These are phyloP conservation scores for Diplolepis rosae DNA, from an alignment of 2,888 invertebrate genomes.

Conservation along the genomic window DNA sequence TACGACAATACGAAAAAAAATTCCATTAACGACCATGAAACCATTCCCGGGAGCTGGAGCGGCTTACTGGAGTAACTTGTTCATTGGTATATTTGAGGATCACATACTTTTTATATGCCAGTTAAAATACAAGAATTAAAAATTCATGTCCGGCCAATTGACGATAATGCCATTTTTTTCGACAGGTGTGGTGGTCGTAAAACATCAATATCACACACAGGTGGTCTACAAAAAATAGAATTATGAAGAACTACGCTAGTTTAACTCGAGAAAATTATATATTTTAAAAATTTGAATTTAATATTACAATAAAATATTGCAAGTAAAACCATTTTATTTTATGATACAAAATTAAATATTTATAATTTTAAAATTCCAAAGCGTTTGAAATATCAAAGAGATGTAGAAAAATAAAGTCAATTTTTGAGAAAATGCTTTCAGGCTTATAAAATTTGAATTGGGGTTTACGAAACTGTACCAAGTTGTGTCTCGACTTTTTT, in stretches of 20 bases:
- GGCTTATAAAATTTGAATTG: neutral
- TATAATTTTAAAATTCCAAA: no score
- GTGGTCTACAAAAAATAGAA: neutral
- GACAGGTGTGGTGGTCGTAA: neutral
- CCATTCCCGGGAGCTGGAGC: neutral
- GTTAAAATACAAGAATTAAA: constrained; percentile 60
- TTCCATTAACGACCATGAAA: neutral
- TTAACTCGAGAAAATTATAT: no score
- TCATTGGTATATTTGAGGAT: constrained; percentile 55
- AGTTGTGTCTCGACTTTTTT: neutral
- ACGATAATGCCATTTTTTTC: constrained; percentile 58
- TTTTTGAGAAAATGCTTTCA: neutral
- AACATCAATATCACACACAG: neutral
- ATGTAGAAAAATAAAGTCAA: neutral
- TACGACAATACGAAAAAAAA: neutral
- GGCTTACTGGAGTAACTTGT: neutral
- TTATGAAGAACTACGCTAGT: neutral
- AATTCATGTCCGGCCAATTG: constrained; percentile 65
- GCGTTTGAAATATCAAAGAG: neutral
- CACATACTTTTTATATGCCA: constrained; percentile 60
- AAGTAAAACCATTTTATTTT: no score
- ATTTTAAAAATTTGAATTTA: neutral
- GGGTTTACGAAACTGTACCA: neutral
- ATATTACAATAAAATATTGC: no score
- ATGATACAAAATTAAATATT: no score